Conservation (phyloP, 1,140 invertebrate species). For the Hermetia illucens region DNA sequence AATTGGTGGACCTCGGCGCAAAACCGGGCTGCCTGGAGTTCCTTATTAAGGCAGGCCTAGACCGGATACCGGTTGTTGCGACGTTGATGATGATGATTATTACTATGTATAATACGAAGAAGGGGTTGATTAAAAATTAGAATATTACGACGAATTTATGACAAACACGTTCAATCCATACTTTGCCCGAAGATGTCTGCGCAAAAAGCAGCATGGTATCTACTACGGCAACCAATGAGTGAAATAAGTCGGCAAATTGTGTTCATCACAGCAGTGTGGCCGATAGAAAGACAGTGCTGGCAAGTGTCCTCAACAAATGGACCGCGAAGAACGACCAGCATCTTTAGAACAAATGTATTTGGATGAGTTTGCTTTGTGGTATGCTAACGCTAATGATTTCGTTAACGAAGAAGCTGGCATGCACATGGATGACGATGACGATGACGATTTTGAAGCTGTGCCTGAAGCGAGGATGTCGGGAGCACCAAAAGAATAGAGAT, state of each 20-base stretch:
- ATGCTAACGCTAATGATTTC: constrained; percentile 16
- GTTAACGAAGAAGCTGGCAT: constrained; percentile 17
- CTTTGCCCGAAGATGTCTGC: constrained; percentile 23
- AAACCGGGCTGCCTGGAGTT: no score
- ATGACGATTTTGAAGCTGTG: no score
- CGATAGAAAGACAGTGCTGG: constrained; percentile 19
- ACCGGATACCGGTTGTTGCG: no score
- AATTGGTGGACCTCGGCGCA: no score
- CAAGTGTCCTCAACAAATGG: constrained; percentile 16
- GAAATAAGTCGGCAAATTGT: constrained; percentile 13
- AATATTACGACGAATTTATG: constrained; percentile 19
- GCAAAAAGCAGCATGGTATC: constrained; percentile 32
- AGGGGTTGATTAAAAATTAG: constrained; percentile 13
- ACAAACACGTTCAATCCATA: constrained; percentile 26
- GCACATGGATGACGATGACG: constrained; percentile 16
- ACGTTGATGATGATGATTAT: no score
- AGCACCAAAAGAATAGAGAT: constrained; percentile 15
- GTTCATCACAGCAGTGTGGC: constrained; percentile 28
- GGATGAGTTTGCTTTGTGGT: constrained; percentile 25
- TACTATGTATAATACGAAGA: constrained; percentile 4
- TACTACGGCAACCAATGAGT: constrained; percentile 15
- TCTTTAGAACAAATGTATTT: constrained; percentile 20
- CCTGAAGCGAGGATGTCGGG: constrained; percentile 7
- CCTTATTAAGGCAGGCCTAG: no score
- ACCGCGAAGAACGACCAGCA: constrained; percentile 19